Evolutionary conservation across 1,140 invertebrate species (phyloP).

Genomic region (Conus betulinus): DNA sequence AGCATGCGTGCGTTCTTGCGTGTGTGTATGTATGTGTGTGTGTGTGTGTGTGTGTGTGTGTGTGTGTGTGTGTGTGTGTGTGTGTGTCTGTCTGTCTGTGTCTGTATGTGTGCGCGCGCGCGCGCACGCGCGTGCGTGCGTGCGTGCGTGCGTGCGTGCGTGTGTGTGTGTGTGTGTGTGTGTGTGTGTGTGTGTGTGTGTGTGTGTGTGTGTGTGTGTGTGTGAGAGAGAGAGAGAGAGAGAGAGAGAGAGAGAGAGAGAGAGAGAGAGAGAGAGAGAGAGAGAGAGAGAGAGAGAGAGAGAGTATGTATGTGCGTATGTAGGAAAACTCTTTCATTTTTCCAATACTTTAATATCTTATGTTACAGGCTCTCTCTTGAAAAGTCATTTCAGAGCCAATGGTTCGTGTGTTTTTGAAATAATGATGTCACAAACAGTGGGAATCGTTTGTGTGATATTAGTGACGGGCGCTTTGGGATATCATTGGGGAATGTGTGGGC

Average conservation of each 20-base stretch:
- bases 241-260: neutral
- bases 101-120: neutral
- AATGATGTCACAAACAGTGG: too few relatives aligned
- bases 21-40: conserved; percentile 2
- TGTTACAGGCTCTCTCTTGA: too few relatives aligned
- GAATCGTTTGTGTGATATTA: too few relatives aligned
- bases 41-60: neutral
- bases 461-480: too few relatives aligned
- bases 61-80: neutral
- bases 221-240: neutral
- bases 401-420: too few relatives aligned
- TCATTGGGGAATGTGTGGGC: too few relatives aligned
- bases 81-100: neutral
- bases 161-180: neutral
- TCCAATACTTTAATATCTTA: too few relatives aligned
- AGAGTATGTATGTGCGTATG: neutral
- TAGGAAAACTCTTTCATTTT: too few relatives aligned
- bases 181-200: conserved; percentile 10
- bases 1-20: neutral
- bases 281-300: neutral
- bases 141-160: neutral
- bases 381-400: too few relatives aligned
- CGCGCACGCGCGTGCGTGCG: neutral
- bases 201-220: neutral
- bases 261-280: neutral